Evolutionary conservation across 2,797 vertebrate genomes (phyloP).

Genomic region (Lagocephalus sceleratus): DNA sequence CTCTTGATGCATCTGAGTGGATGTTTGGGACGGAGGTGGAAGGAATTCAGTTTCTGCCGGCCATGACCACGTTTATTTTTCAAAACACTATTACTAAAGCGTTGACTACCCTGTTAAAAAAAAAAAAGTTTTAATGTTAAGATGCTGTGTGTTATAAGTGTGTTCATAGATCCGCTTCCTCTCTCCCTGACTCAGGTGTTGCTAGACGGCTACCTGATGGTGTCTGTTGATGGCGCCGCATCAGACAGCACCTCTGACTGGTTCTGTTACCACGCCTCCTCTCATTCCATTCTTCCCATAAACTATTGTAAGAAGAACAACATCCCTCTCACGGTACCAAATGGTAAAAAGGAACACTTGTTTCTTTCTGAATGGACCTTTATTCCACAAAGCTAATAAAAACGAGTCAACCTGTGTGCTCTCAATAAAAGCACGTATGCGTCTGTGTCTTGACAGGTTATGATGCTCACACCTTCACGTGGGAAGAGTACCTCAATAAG

Average conservation of each 20-base stretch:
- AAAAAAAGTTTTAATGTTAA: too few species aligned
- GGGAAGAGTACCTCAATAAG: slow-evolving; percentile 84
- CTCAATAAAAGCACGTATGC: background rate
- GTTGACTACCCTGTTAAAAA: too few species aligned
- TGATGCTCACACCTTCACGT: slow-evolving; percentile 80
- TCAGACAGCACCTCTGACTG: slow-evolving; percentile 82
- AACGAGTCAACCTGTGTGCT: background rate
- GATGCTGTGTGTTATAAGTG: too few species aligned
- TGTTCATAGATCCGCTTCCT: too few species aligned
- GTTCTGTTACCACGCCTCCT: slow-evolving; percentile 95
- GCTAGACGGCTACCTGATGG: slow-evolving; percentile 91
- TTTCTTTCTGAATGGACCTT: background rate
- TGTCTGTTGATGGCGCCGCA: slow-evolving; percentile 83
- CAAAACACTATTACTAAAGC: background rate
- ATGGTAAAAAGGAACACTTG: slow-evolving; percentile 48
- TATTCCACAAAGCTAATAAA: background rate
- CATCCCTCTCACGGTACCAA: slow-evolving; percentile 81
- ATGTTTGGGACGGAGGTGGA: background rate
- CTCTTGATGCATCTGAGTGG: background rate
- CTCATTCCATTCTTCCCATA: slow-evolving; percentile 86
- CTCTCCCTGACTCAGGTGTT: slow-evolving; percentile 78
- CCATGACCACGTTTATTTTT: background rate
- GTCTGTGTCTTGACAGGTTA: slow-evolving; percentile 72
- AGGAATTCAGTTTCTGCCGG: background rate
- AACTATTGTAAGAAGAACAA: slow-evolving; percentile 87